Base-by-base conservation (phyloP, 2,113 vertebrate species). In the Psammodynastes pulverulentus region DNA sequence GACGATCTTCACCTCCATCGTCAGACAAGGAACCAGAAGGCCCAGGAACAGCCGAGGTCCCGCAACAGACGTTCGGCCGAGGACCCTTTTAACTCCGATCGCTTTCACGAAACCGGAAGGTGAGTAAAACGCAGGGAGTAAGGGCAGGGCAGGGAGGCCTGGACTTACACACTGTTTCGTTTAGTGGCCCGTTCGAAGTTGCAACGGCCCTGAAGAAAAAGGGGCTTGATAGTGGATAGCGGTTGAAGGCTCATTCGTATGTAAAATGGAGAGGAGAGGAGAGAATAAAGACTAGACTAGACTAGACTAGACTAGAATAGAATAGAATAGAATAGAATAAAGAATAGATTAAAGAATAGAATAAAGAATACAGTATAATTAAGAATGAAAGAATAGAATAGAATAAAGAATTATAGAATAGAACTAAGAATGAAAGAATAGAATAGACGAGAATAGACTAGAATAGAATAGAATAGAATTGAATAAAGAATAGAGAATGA, bases 271-370 rank as follows among this genome's bases (percentile, higher is more conserved):
- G 2, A 56, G 7, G 23, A 26, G 21, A 24, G 23, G 7, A 8
- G 5, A 24, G 23, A 0, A 2, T 6, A 7, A 5, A 2, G 1
- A 19, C 5, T 52, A 17, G 17, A 53, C 0, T 51, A 15, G 49
- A 51, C 3, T 51, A 15, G 49, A 15, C 3, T 51, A 4, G 51
- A 6, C 5, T 21, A 2, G 15, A 52, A 17, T 5, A 1, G 13
- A 17, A 17, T 1, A 5, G 53, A 54, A 2, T 1, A 0, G 53
- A 54, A 7, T 2, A 23, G 53, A 54, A 1, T 1, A 52, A 0
- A 4, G 15, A 51, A 51, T 51, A 3, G 49, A 51, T n/a, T n/a
- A 51, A 3, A 52, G 52, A 53, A 53, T 4, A 19, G 17, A 53
- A 19, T 19, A 53, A n/a, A n/a, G n/a, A n/a, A n/a, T n/a, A n/a